Conservation (phyloP, 64 coral and sea anemone genomes). For the Actinia equina region DNA sequence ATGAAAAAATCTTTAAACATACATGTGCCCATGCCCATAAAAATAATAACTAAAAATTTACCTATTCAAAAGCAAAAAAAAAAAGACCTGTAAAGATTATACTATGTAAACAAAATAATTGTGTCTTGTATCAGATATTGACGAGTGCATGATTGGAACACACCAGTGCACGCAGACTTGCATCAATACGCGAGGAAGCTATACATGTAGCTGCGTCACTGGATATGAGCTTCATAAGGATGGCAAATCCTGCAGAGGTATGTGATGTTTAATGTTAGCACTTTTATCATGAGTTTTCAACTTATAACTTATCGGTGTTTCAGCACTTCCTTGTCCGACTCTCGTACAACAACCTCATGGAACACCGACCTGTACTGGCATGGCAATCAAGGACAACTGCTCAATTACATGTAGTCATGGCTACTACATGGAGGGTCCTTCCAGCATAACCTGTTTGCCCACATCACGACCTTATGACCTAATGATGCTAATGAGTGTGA, state of each 20-base stretch:
- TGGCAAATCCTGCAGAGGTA: constrained; percentile 10
- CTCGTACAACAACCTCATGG: constrained; percentile 3
- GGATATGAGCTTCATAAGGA: neutral
- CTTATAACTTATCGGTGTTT: neutral
- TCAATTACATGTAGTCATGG: neutral
- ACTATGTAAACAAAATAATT: neutral
- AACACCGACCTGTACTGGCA: neutral
- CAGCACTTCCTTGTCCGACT: neutral
- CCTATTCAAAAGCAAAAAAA: too few species aligned
- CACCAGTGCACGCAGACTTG: neutral
- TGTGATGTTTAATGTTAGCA: too few species aligned
- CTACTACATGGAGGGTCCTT: neutral
- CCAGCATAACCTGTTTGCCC: neutral
- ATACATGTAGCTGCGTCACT: neutral
- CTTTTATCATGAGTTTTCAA: neutral
- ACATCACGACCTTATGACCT: neutral
- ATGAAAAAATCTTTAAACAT: too few species aligned
- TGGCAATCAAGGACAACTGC: neutral
- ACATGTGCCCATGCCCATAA: too few species aligned
- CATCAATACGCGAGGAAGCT: neutral
- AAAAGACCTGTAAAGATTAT: too few species aligned
- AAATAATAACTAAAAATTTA: too few species aligned
- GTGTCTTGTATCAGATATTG: neutral
- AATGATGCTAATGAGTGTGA: too few species aligned
- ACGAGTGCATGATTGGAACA: neutral